Base-by-base conservation (phyloP, 2,113 vertebrate species). In the Illadopsis cleaveri region DNA sequence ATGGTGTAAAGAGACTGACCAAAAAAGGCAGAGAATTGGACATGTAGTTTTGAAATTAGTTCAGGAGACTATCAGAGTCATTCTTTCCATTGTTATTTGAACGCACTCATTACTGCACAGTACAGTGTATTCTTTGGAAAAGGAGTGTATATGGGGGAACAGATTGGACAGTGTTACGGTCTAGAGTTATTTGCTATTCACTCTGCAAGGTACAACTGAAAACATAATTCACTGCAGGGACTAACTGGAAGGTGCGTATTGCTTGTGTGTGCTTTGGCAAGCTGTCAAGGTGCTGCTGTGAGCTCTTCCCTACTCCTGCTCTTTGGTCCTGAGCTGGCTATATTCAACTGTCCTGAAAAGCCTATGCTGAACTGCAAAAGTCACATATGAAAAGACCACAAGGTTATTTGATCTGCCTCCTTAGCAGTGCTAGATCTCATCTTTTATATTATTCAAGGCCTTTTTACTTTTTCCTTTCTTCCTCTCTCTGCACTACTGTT, bases 21-120 rank as follows among this genome's bases (percentile, higher is more conserved):
- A 96, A 96, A 97, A 96, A 97, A 96, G 94, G 96, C 71, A 96
- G 88, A 90, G 69, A 95, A 94, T 69, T 92, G 94, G 88, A 95
- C 86, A 96, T 40, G 64, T 51, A 90, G 65, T 90, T 78, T 83
- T 93, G 68, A 90, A 90, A 84, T 83, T 71, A 78, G 72, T 38
- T 92, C 76, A 78, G 48, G 51, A 93, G 86, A 92, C 1, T 89
- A 91, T 91, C 38, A 66, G 86, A 96, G 83, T 97, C 76, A 96
- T 95, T 97, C 37, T 97, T 97, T 97, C 94, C 94, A 96, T 93
- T 97, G 92, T 96, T 96, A 86, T 96, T 94, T 89, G 89, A 92
- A 90, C 0, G 1, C 76, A 61, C 51, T 90, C 82, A 84, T 96
- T 94, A 97, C 92, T 78, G 82, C 85, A 72, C 56, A 44, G 96